A percentile compares a stretch with the other conserved stretches of the same genome.
These are phyloP conservation scores for Tokudaia muenninki DNA, from an alignment of 2,797 vertebrate species.

Conservation along the genomic window DNA sequence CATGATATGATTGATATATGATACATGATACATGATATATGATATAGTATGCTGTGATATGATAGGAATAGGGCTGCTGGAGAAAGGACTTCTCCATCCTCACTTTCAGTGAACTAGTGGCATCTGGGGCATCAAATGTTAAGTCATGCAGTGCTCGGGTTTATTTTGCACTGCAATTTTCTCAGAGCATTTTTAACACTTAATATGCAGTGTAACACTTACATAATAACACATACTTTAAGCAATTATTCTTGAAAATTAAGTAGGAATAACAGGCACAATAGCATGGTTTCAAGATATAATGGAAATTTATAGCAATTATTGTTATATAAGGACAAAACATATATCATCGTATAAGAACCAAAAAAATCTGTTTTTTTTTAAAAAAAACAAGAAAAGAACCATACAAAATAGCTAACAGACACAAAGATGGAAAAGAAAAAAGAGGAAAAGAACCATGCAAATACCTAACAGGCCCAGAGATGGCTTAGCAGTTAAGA, in stretches of 20 bases:
- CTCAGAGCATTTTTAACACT: slow-evolving; percentile 68
- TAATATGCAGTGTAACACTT: slow-evolving; percentile 73
- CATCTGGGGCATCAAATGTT: neutral
- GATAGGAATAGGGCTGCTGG: neutral
- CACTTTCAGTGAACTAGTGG: neutral
- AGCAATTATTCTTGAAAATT: slow-evolving; percentile 71
- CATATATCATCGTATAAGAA: neutral
- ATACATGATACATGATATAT: neutral
- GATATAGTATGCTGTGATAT: neutral
- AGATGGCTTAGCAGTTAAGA: neutral
- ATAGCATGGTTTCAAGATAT: slow-evolving; percentile 71
- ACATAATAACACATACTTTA: slow-evolving; percentile 63
- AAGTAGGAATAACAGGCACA: slow-evolving; percentile 64
- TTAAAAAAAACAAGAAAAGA: slow-evolving; percentile 68
- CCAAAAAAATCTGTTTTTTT: neutral
- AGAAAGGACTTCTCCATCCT: neutral
- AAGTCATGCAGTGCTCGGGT: slow-evolving; percentile 44
- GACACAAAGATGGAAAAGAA: too few relatives aligned
- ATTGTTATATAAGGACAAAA: slow-evolving; percentile 63
- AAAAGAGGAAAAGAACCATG: slow-evolving; percentile 11
- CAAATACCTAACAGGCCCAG: too few relatives aligned
- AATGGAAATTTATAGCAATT: slow-evolving; percentile 73
- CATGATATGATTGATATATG: neutral
- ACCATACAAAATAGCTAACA: neutral
- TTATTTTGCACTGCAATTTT: slow-evolving; percentile 66